phyloP scores from a whole-genome alignment of 1,140 invertebrate species.

The Elymnias hypermnestra region DNA sequence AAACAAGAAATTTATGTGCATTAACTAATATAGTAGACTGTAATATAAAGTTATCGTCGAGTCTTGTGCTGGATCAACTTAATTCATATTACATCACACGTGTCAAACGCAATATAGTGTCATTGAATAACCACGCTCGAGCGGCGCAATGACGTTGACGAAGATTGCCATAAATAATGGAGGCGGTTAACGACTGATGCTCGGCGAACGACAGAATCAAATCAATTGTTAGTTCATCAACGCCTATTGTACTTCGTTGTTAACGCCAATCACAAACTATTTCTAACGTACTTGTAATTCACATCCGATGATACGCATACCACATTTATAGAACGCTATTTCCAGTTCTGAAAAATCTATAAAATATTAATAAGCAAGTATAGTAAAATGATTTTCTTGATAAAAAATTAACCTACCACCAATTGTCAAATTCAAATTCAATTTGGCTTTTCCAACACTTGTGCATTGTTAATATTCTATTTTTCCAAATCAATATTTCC shows the following conservation, averaged over 20 bases:
- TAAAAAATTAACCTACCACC: too few species aligned
- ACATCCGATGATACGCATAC: background rate
- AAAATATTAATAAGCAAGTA: too few species aligned
- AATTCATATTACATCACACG: constrained; percentile 2
- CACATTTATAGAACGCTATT: too few species aligned
- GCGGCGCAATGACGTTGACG: constrained; percentile 7
- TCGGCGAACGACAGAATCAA: constrained; percentile 5
- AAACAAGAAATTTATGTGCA: too few species aligned
- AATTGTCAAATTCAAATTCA: too few species aligned
- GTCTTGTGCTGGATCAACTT: constrained; percentile 1
- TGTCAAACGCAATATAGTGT: constrained; percentile 4
- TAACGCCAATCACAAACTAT: constrained; percentile 5
- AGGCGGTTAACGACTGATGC: constrained; percentile 7
- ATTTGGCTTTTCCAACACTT: too few species aligned
- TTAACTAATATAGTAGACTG: too few species aligned
- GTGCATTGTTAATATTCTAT: too few species aligned
- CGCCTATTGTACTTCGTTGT: background rate
- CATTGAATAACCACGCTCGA: constrained; percentile 3
- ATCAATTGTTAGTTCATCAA: constrained; percentile 7
- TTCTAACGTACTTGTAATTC: background rate
- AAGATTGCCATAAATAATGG: constrained; percentile 10
- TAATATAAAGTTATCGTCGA: too few species aligned
- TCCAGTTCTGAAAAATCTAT: too few species aligned
- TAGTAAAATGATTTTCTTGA: too few species aligned
- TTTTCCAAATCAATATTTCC: too few species aligned